Percentiles rank a stretch among this genome's conserved stretches.
These are phyloP conservation scores for Buteo buteo DNA, from an alignment of 2,113 vertebrate species.

Conservation along the genomic window DNA sequence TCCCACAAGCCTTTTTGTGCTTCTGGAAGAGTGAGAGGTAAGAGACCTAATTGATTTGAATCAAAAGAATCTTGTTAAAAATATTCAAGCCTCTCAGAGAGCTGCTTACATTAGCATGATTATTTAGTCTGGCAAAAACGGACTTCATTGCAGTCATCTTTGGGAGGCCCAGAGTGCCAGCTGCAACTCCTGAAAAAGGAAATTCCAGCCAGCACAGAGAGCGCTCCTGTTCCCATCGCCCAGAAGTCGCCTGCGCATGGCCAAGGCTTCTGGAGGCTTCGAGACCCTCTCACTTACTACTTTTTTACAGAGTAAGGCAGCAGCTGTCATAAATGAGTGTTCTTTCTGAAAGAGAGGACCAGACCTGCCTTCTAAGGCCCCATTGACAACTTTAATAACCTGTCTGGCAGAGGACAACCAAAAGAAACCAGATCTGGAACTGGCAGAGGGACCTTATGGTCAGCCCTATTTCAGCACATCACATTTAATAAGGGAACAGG, in stretches of 20 bases:
- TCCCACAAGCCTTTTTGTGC: neutral
- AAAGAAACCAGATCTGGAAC: neutral
- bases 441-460: neutral
- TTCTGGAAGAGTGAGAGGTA: neutral
- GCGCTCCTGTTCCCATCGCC: neutral
- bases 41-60: constrained; percentile 1
- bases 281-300: neutral
- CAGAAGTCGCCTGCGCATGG: rapidly evolving
- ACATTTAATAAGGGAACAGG: neutral
- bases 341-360: neutral
- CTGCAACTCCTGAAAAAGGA: constrained; percentile 2
- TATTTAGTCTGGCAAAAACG: constrained; percentile 38
- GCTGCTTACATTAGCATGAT: constrained; percentile 25
- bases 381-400: neutral
- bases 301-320: neutral
- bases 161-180: neutral
- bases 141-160: neutral
- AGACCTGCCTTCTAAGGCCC: neutral
- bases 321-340: neutral
- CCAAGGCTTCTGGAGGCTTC: neutral
- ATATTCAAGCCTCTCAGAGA: neutral
- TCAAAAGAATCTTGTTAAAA: constrained; percentile 41
- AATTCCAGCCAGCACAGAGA: constrained; percentile 33
- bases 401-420: neutral
- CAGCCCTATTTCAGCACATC: neutral